phyloP scores from a whole-genome alignment of 2,888 invertebrate species.

The Netelia inedita region DNA sequence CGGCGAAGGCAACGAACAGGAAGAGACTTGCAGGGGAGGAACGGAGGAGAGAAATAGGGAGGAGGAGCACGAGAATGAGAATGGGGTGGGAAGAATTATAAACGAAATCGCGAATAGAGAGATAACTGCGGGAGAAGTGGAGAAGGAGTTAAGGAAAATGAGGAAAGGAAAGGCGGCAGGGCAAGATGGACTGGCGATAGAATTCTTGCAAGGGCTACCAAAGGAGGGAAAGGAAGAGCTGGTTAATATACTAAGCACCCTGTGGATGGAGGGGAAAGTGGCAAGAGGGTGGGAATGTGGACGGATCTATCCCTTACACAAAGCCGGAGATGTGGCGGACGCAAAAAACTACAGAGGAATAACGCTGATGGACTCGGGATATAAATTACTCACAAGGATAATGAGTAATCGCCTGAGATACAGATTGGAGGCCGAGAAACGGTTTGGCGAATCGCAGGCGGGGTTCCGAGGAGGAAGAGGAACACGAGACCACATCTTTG shows the following conservation, averaged over 20 bases:
- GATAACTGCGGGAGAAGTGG: not conserved
- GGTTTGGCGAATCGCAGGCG: not conserved
- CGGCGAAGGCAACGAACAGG: not conserved
- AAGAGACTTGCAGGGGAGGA: too few species aligned
- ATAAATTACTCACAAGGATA: slow-evolving; percentile 1
- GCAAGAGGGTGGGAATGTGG: slow-evolving; percentile 14
- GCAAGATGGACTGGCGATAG: slow-evolving; percentile 43
- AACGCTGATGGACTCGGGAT: slow-evolving; percentile 12
- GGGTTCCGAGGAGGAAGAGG: not conserved
- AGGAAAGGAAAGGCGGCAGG: slow-evolving; percentile 31
- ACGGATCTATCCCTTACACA: slow-evolving; percentile 30
- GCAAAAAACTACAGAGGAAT: slow-evolving; percentile 45
- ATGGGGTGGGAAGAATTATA: not conserved
- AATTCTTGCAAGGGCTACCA: slow-evolving; percentile 27
- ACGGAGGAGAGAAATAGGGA: too few species aligned
- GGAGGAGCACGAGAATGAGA: not conserved
- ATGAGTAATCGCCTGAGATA: not conserved
- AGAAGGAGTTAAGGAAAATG: not conserved
- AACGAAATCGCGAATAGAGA: not conserved
- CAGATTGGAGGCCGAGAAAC: not conserved
- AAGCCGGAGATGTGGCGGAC: not conserved
- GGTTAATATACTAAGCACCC: not conserved
- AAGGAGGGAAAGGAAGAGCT: slow-evolving; percentile 1
- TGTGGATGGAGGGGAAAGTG: slow-evolving; percentile 23
- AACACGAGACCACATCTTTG: slow-evolving; percentile 1